Conservation (phyloP, 2,113 vertebrate species). For the Daphoenositta chrysoptera region DNA sequence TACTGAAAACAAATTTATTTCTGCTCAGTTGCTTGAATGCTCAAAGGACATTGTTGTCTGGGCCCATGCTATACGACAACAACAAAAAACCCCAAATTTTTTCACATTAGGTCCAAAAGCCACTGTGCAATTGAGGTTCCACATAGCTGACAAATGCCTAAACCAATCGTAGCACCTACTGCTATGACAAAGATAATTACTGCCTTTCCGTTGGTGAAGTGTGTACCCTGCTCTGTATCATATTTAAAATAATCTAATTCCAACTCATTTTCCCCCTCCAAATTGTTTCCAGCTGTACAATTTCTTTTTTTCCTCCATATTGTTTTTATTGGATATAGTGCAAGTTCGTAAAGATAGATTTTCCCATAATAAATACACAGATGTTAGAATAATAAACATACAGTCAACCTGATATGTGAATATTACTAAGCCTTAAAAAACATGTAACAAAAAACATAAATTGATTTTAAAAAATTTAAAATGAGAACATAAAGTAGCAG, state of each 20-base stretch:
- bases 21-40: not conserved
- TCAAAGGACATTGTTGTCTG: not conserved
- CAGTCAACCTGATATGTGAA: constrained; percentile 28
- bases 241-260: constrained; percentile 60
- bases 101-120: not conserved
- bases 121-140: not conserved
- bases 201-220: not conserved
- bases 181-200: constrained; percentile 30
- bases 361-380: constrained; percentile 58
- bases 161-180: constrained; percentile 45
- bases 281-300: constrained; percentile 43
- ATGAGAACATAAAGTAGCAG: not conserved
- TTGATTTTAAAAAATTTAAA: not conserved
- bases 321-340: constrained; percentile 55
- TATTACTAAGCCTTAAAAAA: constrained; percentile 21
- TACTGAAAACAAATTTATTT: not conserved
- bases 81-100: not conserved
- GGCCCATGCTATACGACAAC: not conserved
- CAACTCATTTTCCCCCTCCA: constrained; percentile 27
- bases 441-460: not conserved
- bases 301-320: not conserved
- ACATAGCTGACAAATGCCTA: constrained; percentile 27
- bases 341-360: constrained; percentile 42
- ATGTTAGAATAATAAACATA: constrained; percentile 53
- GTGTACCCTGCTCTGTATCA: constrained; percentile 22